phyloP scores from a whole-genome alignment of 2,797 vertebrate genomes.

The Etheostoma nigrum region DNA sequence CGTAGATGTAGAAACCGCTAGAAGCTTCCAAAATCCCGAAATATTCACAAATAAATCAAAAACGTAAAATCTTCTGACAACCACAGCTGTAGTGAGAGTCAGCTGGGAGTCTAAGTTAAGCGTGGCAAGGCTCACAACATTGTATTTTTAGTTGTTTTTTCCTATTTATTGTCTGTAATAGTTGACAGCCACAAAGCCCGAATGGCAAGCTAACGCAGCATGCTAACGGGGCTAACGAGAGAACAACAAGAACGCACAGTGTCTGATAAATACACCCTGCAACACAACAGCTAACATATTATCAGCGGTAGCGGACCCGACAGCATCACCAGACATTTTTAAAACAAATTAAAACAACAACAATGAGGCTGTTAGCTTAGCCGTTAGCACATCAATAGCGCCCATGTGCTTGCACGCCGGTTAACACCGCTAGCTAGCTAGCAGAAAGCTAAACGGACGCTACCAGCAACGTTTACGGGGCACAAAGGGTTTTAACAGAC shows the following conservation, averaged over 20 bases:
- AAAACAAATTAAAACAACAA: rapidly evolving
- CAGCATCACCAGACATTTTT: rapidly evolving
- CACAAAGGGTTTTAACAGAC: rapidly evolving
- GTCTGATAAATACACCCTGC: rapidly evolving
- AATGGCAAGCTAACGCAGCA: constrained; percentile 42
- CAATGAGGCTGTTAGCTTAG: constrained; percentile 21
- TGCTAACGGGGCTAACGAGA: constrained; percentile 13
- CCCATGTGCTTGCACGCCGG: constrained; percentile 75
- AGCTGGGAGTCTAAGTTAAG: rapidly evolving
- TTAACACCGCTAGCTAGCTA: constrained; percentile 47
- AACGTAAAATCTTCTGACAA: rapidly evolving
- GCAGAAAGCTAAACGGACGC: neutral
- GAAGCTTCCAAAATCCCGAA: constrained; percentile 65
- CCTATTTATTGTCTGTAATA: rapidly evolving
- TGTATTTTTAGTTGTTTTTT: rapidly evolving
- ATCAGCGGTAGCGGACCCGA: rapidly evolving
- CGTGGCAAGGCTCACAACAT: rapidly evolving
- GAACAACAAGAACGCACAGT: neutral
- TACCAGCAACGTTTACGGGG: rapidly evolving
- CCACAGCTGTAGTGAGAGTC: rapidly evolving
- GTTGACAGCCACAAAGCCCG: constrained; percentile 65
- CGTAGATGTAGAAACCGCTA: constrained; percentile 73
- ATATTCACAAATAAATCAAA: neutral
- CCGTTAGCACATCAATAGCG: constrained; percentile 40
- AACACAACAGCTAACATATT: rapidly evolving